Conservation (phyloP, 1,140 invertebrate species). For the Drosophila sp. region DNA sequence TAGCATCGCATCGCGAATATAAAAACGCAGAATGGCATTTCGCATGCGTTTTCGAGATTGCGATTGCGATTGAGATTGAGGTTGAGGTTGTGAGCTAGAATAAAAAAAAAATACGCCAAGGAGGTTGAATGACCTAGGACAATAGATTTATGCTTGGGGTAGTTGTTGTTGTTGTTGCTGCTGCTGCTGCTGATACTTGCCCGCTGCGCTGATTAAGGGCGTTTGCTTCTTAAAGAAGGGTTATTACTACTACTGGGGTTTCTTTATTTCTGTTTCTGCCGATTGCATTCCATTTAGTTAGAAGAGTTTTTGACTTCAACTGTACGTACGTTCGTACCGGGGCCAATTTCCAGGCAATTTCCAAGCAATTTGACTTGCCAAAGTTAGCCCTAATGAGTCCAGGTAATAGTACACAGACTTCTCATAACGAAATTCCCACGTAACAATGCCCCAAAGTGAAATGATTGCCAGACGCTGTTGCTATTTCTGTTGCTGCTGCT, state of each 20-base stretch:
- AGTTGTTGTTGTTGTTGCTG: slow-evolving; percentile 54
- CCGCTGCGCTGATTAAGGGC: slow-evolving; percentile 79
- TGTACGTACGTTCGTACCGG: slow-evolving; percentile 32
- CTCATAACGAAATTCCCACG: slow-evolving; percentile 66
- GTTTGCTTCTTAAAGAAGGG: slow-evolving; percentile 74
- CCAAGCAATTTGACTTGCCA: slow-evolving; percentile 67
- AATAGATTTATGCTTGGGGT: slow-evolving; percentile 79
- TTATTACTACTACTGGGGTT: slow-evolving; percentile 42
- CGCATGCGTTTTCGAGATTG: slow-evolving; percentile 64
- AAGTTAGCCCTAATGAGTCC: slow-evolving; percentile 67
- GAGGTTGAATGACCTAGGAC: slow-evolving; percentile 80
- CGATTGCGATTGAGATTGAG: slow-evolving; percentile 40
- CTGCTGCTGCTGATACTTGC: slow-evolving; percentile 48
- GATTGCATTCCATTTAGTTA: slow-evolving; percentile 67
- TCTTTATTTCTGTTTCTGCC: slow-evolving; percentile 24
- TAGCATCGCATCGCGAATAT: slow-evolving; percentile 57
- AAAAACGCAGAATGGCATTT: slow-evolving; percentile 71
- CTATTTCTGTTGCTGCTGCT: too few species aligned
- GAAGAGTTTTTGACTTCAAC: slow-evolving; percentile 30
- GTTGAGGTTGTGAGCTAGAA: slow-evolving; percentile 52
- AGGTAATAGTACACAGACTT: slow-evolving; percentile 36
- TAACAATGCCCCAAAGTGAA: slow-evolving; percentile 80
- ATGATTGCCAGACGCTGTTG: slow-evolving; percentile 45
- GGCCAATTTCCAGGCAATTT: slow-evolving; percentile 72
- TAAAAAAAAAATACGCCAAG: background rate